Conservation (phyloP, 1,140 invertebrate genomes). For the Drosophila burlai region DNA sequence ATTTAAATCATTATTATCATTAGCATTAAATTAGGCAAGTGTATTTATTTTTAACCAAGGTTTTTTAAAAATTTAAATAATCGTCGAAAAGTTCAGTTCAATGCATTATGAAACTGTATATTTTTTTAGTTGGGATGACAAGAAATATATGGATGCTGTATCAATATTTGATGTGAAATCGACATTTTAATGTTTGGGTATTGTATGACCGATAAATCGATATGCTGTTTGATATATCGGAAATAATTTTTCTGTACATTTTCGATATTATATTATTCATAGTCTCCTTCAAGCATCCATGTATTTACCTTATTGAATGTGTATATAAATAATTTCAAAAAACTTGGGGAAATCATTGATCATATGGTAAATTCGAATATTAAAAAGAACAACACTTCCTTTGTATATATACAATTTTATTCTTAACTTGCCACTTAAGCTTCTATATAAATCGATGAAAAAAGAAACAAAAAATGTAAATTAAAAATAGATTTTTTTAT, state of each 20-base stretch:
- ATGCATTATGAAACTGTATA: no score
- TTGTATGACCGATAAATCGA: neutral
- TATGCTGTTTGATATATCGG: neutral
- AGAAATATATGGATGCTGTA: neutral
- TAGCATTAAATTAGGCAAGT: conserved; percentile 6
- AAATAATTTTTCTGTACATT: neutral
- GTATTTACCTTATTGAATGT: conserved; percentile 18
- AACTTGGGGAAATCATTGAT: neutral
- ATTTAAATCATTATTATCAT: neutral
- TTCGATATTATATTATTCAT: neutral
- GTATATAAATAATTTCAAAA: neutral
- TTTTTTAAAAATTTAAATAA: neutral
- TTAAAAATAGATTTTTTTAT: neutral
- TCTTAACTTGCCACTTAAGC: neutral
- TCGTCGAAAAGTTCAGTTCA: neutral
- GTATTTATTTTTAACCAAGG: conserved; percentile 2
- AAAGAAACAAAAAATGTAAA: neutral
- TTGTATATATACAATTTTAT: conserved; percentile 6
- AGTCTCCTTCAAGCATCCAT: neutral
- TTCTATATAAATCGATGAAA: conserved; percentile 1
- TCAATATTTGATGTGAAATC: no score
- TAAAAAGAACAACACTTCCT: neutral
- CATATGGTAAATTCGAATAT: neutral
- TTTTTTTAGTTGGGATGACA: no score
- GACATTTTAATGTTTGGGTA: no score